phyloP scores from a whole-genome alignment of 2,113 vertebrate genomes.

The Chloebia gouldiae region DNA sequence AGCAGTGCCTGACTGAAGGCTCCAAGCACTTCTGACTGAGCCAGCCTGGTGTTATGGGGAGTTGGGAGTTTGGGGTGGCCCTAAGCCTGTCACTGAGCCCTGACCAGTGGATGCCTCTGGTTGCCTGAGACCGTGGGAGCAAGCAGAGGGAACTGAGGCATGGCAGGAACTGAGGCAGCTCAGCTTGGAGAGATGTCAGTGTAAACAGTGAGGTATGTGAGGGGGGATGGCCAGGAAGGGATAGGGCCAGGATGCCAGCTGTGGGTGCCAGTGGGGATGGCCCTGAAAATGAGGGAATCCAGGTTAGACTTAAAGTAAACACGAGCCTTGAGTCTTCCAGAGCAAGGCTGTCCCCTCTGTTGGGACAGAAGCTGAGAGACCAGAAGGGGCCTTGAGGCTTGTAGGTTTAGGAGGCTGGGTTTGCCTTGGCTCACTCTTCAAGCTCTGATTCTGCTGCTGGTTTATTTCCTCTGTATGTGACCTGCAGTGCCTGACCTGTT shows the following conservation, averaged over 20 bases:
- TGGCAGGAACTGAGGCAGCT: neutral
- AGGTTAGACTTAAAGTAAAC: neutral
- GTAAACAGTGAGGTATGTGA: neutral
- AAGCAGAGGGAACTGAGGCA: accelerated
- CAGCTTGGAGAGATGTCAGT: neutral
- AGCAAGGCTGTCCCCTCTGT: neutral
- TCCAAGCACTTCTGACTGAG: neutral
- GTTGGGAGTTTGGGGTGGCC: no score
- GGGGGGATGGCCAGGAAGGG: neutral
- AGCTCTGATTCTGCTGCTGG: neutral
- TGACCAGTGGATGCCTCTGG: neutral
- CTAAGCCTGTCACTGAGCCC: no score
- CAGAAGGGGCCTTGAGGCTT: neutral
- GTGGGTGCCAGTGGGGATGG: neutral
- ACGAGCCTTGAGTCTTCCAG: neutral
- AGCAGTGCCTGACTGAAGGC: neutral
- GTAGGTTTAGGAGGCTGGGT: neutral
- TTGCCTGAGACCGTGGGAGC: no score
- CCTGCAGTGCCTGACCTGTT: neutral
- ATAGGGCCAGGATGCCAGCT: neutral
- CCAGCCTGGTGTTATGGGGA: accelerated
- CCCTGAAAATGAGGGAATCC: neutral
- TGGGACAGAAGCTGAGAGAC: neutral
- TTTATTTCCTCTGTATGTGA: neutral
- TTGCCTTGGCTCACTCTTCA: neutral